Evolutionary conservation across 2,888 invertebrate genomes (phyloP), one percentile per base, ranked within the genome.

Genomic region (Phania funesta): DNA sequence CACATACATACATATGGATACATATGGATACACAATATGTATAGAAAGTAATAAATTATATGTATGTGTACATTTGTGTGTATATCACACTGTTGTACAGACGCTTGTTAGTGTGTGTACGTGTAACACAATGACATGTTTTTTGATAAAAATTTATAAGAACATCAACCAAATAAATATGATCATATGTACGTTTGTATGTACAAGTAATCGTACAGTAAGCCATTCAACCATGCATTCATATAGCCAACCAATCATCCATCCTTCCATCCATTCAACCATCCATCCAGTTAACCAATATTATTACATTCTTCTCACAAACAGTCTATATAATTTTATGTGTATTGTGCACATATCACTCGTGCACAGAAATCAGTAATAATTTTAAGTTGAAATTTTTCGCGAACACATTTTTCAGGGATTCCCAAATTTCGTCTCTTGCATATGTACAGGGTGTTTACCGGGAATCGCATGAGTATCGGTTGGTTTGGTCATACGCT

Each of bases 271-370:
- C 54, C 80, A 73, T 16, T 32, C 70, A 70, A 24, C 50, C 52
- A 73, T 41, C 77, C 73, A 81, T 77, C 62, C 80, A 73, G 73
- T 67, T 68, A 73, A 77, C 76, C 67, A 71, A 71, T 58, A 44
- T 81, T 81, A 71, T 81, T 68, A 74, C 67, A 56, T 68, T 78
- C 41, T 71, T 71, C 48, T 65, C 65, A 26, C 24, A 65, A 65
- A 73, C 65, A 50, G 35, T 65, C 44, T 8, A 56, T 54, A 46
- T 56, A 64, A 46, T 56, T 64, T 64, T 32, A 60, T 60, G 29
- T 56, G 54, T 44, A 50, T 38, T 56, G 9, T 38, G 48, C 26
- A 65, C 44, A 52, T 35, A 20, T 20, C 35, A 38, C 11, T 9
- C 6, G 16, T 64, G 32, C 18, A 9, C 9, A 52, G 11, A 26